These are phyloP conservation scores for Gila robusta DNA, from an alignment of 2,797 vertebrate species.

Conservation along the genomic window DNA sequence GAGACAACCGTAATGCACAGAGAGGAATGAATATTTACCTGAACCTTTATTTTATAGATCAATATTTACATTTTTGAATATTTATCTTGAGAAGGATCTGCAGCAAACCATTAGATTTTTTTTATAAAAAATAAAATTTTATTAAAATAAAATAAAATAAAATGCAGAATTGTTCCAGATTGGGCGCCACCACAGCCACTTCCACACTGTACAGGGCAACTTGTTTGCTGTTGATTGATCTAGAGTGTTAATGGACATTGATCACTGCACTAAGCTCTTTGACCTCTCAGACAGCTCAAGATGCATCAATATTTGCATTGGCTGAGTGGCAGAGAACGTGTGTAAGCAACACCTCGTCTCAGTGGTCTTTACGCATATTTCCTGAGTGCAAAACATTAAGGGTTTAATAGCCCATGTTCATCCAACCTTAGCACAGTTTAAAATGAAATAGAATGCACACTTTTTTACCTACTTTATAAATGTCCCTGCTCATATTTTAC, in stretches of 20 bases:
- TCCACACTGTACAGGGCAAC: conserved; percentile 24
- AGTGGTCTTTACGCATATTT: conserved; percentile 38
- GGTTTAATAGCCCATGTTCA: conserved; percentile 26
- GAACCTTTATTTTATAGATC: background rate
- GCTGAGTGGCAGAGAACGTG: conserved; percentile 47
- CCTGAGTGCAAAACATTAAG: conserved; percentile 17
- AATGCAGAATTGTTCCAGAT: background rate
- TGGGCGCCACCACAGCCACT: background rate
- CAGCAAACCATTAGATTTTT: background rate
- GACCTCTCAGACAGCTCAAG: conserved; percentile 62
- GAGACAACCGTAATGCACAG: background rate
- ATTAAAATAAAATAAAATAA: background rate
- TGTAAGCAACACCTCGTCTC: conserved; percentile 49
- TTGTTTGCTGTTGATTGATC: conserved; percentile 61
- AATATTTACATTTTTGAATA: background rate
- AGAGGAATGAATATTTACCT: background rate
- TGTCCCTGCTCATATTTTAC: background rate
- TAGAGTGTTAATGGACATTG: conserved; percentile 72
- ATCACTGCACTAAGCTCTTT: conserved; percentile 67
- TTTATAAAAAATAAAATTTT: background rate
- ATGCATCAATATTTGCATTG: conserved; percentile 69
- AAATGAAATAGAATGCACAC: background rate
- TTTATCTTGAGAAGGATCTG: background rate
- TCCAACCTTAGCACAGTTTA: background rate
- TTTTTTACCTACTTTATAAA: too few relatives aligned